Conservation (phyloP, 2,888 invertebrate species). For the Synanthedon andrenaeformis region DNA sequence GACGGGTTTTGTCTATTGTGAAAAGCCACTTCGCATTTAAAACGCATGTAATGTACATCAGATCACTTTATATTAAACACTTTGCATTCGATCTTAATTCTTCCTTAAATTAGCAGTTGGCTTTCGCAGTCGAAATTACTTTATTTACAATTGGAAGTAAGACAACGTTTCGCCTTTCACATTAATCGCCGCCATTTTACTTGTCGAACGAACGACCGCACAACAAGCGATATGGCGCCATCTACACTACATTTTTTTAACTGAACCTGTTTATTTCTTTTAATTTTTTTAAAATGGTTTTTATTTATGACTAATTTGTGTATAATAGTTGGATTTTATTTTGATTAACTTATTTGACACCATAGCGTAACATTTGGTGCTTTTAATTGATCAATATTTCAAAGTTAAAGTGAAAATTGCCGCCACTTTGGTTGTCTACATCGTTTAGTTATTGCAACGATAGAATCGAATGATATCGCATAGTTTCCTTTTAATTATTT, state of each 20-base stretch:
- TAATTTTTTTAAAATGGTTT: too few species aligned
- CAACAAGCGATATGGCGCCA: slow-evolving; percentile 75
- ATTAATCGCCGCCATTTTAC: slow-evolving; percentile 77
- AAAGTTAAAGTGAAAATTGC: slow-evolving; percentile 9
- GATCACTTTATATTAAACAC: slow-evolving; percentile 44
- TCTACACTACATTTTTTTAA: slow-evolving; percentile 54
- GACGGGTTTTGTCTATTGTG: slow-evolving; percentile 69
- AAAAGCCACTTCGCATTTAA: slow-evolving; percentile 34
- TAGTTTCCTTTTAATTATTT: too few species aligned
- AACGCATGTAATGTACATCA: slow-evolving; percentile 31
- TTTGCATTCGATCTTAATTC: slow-evolving; percentile 27
- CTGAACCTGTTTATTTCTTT: too few species aligned
- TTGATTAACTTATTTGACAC: too few species aligned
- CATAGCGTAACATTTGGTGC: neutral
- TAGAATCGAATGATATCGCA: too few species aligned
- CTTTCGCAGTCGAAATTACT: slow-evolving; percentile 45
- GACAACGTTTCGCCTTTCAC: slow-evolving; percentile 75
- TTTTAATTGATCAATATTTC: slow-evolving; percentile 11
- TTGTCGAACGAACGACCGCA: slow-evolving; percentile 68
- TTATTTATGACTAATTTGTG: too few species aligned
- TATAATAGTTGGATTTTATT: slow-evolving; percentile 10
- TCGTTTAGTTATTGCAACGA: too few species aligned
- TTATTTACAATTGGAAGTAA: slow-evolving; percentile 65
- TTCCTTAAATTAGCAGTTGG: slow-evolving; percentile 26
- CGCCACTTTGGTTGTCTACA: slow-evolving; percentile 6